Evolutionary conservation across 2,113 vertebrate genomes (phyloP), one percentile per base, ranked within the genome.

Genomic region (Chloroceryle aenea): DNA sequence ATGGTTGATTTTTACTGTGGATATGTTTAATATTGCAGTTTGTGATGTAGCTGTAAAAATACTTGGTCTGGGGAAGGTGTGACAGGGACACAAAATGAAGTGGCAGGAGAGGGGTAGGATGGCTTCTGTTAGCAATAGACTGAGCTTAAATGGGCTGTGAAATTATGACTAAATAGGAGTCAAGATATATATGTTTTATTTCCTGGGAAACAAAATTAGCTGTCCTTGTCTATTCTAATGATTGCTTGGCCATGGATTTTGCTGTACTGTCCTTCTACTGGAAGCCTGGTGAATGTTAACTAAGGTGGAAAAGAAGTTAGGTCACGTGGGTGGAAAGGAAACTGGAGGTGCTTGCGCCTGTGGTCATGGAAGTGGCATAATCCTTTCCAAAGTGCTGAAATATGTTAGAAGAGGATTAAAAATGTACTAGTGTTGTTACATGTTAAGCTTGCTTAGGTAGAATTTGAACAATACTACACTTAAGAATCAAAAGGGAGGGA

Each of bases 141-240:
- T 23, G 80, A 87, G 68, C 40, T 95, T 85, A 78, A 95, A 94
- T 84, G 91, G 80, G 26, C 95, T 95, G 94, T 89, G 94, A 95
- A 95, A 92, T 87, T 67, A 74, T 95, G 89, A 81, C 92, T 95
- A 90, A 96, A 88, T 74, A 78, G 78, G 36, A 95, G 72, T 88
- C 56, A 55, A 69, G 67, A 77, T 95, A 67, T 92, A 74, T 7
- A 47, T 77, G 72, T 75, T 89, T 89, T 80, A 79, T 89, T 95
- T 95, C 15, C 10, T 64, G 56, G 85, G 42, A 75, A 92, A 86
- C 47, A 93, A 63, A 81, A 88, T 93, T 72, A 94, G 75, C 76
- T 81, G n/a, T 52, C 52, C 40, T 71, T 58, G n/a, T 68, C 56
- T 75, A 6, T 81, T 90, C 36, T 55, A n/a, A 84, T 64, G 56